Conservation (phyloP, 2,888 invertebrate genomes). For the Podotricha telesiphe region DNA sequence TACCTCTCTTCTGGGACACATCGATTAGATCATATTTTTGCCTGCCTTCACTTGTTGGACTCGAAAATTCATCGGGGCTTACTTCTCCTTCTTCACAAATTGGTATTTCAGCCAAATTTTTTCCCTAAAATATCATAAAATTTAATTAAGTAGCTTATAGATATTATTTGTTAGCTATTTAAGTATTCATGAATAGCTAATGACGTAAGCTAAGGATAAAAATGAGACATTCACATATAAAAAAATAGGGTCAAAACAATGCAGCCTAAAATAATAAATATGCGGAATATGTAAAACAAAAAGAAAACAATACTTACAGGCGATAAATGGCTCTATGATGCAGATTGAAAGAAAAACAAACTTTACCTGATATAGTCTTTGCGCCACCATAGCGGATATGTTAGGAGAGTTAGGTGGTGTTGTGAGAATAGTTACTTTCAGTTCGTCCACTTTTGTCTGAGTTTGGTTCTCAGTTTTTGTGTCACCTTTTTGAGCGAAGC, state of each 20-base stretch:
- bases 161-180: conserved; percentile 24
- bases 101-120: conserved; percentile 85
- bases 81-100: conserved; percentile 86
- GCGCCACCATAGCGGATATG: conserved; percentile 85
- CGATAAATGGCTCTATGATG: conserved; percentile 71
- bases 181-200: conserved; percentile 38
- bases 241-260: conserved; percentile 34
- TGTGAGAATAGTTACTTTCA: conserved; percentile 74
- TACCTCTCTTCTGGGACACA: conserved; percentile 85
- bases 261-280: conserved; percentile 28
- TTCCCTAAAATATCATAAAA: conserved; percentile 67
- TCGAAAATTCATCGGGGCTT: conserved; percentile 84
- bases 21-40: conserved; percentile 77
- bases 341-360: conserved; percentile 51
- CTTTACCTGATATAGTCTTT: conserved; percentile 84
- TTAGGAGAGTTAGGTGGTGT: conserved; percentile 91
- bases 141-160: conserved; percentile 1
- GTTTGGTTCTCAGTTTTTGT: conserved; percentile 64
- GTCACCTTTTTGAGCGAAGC: conserved; percentile 86
- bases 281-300: conserved; percentile 44
- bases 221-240: conserved; percentile 20
- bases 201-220: conserved; percentile 37
- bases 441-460: conserved; percentile 78
- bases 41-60: conserved; percentile 74
- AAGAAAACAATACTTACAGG: conserved; percentile 76